phyloP scores from a whole-genome alignment of 2,797 vertebrate species.

The Macroramphosus scolopax region DNA sequence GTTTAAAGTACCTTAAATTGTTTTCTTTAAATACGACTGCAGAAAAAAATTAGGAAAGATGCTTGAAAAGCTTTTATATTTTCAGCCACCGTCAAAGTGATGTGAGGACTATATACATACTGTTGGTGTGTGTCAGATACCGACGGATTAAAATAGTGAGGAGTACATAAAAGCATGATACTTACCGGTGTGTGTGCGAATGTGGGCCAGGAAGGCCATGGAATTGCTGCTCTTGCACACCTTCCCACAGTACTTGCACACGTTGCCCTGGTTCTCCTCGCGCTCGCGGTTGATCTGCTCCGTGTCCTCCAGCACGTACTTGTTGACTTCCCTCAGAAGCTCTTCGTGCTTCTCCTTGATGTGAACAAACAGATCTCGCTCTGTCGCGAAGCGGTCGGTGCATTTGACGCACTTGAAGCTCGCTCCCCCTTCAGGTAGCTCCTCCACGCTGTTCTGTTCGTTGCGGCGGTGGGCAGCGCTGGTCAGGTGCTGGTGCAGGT shows the following conservation, averaged over 20 bases:
- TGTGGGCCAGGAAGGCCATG: slow-evolving; percentile 97
- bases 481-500: slow-evolving; percentile 95
- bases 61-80: too few relatives aligned
- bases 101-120: too few relatives aligned
- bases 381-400: slow-evolving; percentile 90
- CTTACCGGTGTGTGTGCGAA: slow-evolving; percentile 97
- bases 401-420: slow-evolving; percentile 97
- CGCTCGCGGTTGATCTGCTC: slow-evolving; percentile 97
- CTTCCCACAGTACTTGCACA: slow-evolving; percentile 97
- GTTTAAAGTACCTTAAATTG: neutral
- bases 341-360: slow-evolving; percentile 99
- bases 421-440: slow-evolving; percentile 91
- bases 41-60: too few relatives aligned
- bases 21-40: neutral
- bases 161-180: slow-evolving; percentile 11
- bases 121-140: too few relatives aligned
- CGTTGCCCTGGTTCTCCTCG: slow-evolving; percentile 94
- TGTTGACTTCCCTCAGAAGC: slow-evolving; percentile 94
- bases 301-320: slow-evolving; percentile 96
- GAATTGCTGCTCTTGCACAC: slow-evolving; percentile 98
- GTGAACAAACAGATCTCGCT: slow-evolving; percentile 94
- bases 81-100: too few relatives aligned
- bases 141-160: neutral
- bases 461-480: slow-evolving; percentile 92
- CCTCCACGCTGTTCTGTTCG: slow-evolving; percentile 92